Evolutionary conservation across 2,888 invertebrate species (phyloP), one percentile per base, ranked within the genome.

Genomic region (Thysanoteuthis rhombus): DNA sequence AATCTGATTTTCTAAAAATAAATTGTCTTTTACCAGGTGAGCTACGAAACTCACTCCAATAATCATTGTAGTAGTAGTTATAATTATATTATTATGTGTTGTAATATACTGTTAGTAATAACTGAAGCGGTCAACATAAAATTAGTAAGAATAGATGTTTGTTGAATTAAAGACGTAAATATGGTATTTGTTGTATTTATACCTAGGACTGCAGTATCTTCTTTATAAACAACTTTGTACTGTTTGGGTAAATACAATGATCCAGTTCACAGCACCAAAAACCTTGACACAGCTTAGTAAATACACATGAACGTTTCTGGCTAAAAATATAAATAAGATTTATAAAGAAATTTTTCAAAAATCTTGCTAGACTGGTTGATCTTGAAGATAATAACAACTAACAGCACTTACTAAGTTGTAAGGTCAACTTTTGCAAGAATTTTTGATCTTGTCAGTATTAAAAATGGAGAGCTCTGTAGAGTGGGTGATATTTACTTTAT

Each of bases 331-430:
- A 32, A 75, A n/a, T 75, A n/a, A 32, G 25, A 52, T 22, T 52
- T 52, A 3, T 4, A 52, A 52, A 52, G 22, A 52, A 52, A 32
- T n/a, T 75, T 75, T 75, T 75, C 32, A 4, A 58, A 52, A 75
- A 75, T 75, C 75, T n/a, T 75, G 75, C 75, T 75, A n/a, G 75
- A 75, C n/a, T 75, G n/a, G 75, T 75, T 75, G 75, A n/a, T 75
- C n/a, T 75, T 75, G n/a, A n/a, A 75, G 12, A 58, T 32, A 58
- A 75, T 10, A n/a, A 8, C n/a, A 10, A 75, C 0, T 75, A 52
- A 52, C 52, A 52, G 25, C 47, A 47, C 47, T 47, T 52, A 6
- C 25, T 52, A 52, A 47, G 47, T 58, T 32, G n/a, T 75, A 32
- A n/a, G 1, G n/a, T 32, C 12, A 19, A 1, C 75, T 75, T 75